These are phyloP conservation scores for Metopia argyrocephala DNA, from an alignment of 2,888 invertebrate species.

Conservation along the genomic window DNA sequence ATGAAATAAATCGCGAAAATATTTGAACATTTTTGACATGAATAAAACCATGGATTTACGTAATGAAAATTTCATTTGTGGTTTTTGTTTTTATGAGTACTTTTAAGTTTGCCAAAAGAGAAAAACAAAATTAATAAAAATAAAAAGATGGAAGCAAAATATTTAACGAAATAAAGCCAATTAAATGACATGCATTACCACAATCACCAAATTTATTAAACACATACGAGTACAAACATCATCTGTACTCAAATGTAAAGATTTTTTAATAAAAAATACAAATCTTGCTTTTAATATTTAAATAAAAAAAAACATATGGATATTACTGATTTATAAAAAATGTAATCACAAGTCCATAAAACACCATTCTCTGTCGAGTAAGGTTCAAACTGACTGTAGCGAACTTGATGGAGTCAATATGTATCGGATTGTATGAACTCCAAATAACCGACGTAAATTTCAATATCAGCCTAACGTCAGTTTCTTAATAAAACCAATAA, in stretches of 20 bases:
- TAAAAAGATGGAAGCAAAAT: background rate
- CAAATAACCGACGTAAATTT: too few species aligned
- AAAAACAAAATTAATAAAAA: conserved; percentile 4
- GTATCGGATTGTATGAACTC: too few species aligned
- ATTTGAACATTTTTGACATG: conserved; percentile 41
- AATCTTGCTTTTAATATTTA: too few species aligned
- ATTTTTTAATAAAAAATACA: too few species aligned
- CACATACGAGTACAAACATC: background rate
- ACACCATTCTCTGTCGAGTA: too few species aligned
- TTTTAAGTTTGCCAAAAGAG: background rate
- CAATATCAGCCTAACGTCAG: too few species aligned
- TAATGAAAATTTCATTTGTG: conserved; percentile 59
- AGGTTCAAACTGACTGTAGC: too few species aligned
- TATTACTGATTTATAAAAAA: too few species aligned
- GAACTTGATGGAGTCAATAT: too few species aligned
- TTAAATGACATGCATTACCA: conserved; percentile 34
- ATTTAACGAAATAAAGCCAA: conserved; percentile 42
- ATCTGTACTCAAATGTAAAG: background rate
- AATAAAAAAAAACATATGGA: too few species aligned
- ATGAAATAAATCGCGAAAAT: conserved; percentile 47
- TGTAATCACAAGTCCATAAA: too few species aligned
- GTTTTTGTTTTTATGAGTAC: conserved; percentile 22
- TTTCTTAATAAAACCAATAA: too few species aligned
- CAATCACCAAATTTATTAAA: background rate
- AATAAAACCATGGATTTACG: conserved; percentile 38